Evolutionary conservation across 2,888 invertebrate genomes (phyloP), one percentile per base, ranked within the genome.

Genomic region (Tetragonisca angustula): DNA sequence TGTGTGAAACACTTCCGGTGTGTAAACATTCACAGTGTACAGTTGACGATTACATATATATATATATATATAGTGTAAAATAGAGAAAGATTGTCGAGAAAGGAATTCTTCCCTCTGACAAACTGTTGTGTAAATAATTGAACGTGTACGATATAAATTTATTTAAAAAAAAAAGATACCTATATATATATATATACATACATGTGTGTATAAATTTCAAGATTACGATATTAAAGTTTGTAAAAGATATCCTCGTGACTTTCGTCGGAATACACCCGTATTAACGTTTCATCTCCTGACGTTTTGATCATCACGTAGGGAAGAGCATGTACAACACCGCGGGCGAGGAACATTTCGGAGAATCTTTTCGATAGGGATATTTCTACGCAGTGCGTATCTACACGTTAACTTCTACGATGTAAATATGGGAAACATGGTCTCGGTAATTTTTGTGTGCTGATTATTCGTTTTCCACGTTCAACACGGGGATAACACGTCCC

Each of bases 51-150:
- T 43, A 43, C 11, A 9, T 32, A 32, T 32, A 32, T 32, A 32
- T 32, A 32, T 32, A 32, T 32, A 3, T 3, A 32, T 9, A 84
- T 84, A 82, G 81, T 81, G 84, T 84, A 76, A 77, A 78, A 76
- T 79, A 77, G 79, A 43, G 43, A 32, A 76, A 76, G 79, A 32
- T 76, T 79, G 76, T 80, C 76, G 36, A 50, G 43, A 62, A 62
- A 27, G 11, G 5, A 36, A 43, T 43, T 43, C 43, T 43, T 43
- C 43, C 62, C 73, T 70, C 78, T 56, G 68, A 76, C 69, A 71
- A 77, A 82, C 86, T 88, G 88, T 86, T 88, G 89, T 92, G 91
- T 91, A 90, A 88, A 92, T 92, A 92, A 86, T 84, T 87, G 79
- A 70, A 84, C 70, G 88, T 91, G 91, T 91, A 91, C 74, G 79